Base-by-base conservation (phyloP, 2,888 invertebrate genomes). In the Lobophora halterata region DNA sequence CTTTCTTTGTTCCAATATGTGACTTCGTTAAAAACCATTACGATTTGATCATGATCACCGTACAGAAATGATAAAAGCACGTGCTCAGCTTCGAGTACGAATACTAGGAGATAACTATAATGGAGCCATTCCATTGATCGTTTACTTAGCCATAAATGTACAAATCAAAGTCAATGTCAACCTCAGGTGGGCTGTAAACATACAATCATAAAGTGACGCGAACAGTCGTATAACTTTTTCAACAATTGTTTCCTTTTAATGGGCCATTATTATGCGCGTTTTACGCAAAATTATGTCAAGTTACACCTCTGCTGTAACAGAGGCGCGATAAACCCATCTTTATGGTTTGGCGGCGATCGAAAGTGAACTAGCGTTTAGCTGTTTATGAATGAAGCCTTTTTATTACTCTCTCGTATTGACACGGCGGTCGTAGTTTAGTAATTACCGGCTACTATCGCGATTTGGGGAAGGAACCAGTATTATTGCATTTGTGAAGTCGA, bases 221-320 rank as follows among this genome's bases (percentile, higher is more conserved):
- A 79, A 72, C 77, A 80, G 80, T 79, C 83, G 78, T 85, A 81
- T 83, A 83, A 87, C 82, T 86, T 87, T 87, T 87, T 86, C 76
- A 86, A 85, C 86, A 86, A 87, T 86, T 85, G 86, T 87, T 86
- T 85, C 80, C 77, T 77, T 85, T 86, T 86, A 86, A 87, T 86
- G 80, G 85, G 69, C 83, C 81, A 83, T 87, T 83, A 86, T 83
- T n/a, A 81, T 81, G 74, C 78, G 76, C 72, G 81, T 80, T 86
- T 83, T 83, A 83, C 81, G 85, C 83, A 86, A 86, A 86, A 85
- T 82, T 82, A 86, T 86, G 82, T 86, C 79, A 83, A 79, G 82
- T 78, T 85, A 83, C 85, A 86, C 85, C 79, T 83, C 77, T 74
- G 76, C 74, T 72, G 79, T 82, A 79, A 83, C 79, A 71, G 74